Percentiles rank a stretch among this genome's conserved stretches.
These are phyloP conservation scores for Oenanthe melanoleuca DNA, from an alignment of 2,113 vertebrate genomes.

Conservation along the genomic window DNA sequence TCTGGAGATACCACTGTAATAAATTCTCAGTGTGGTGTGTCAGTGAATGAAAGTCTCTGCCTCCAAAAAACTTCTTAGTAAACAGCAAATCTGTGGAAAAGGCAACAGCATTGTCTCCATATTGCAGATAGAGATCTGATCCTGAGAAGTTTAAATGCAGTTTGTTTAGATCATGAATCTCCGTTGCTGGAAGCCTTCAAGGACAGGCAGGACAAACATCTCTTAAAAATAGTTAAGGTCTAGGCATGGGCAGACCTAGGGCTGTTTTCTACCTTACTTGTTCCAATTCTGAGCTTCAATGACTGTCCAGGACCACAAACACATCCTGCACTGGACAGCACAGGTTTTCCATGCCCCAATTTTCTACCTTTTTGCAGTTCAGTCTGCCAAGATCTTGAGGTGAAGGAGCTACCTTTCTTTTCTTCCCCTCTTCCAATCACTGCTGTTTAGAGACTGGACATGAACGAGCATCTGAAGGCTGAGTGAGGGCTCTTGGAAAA, in stretches of 20 bases:
- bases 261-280: background rate
- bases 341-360: rapidly evolving
- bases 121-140: background rate
- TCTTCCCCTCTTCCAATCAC: background rate
- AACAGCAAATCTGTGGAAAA: background rate
- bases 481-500: background rate
- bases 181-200: background rate
- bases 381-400: background rate
- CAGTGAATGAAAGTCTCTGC: background rate
- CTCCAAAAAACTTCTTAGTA: background rate
- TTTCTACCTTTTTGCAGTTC: background rate
- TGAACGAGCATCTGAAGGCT: background rate
- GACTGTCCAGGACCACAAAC: background rate
- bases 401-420: background rate
- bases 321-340: background rate
- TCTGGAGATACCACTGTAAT: background rate
- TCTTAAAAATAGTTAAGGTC: background rate
- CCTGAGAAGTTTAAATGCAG: background rate
- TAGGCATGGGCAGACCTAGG: background rate
- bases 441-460: background rate
- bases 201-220: background rate
- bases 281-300: background rate
- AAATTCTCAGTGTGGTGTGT: background rate
- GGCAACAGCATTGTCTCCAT: background rate
- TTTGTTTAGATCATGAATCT: background rate